phyloP scores from a whole-genome alignment of 1,140 invertebrate genomes.

The Homalodisca vitripennis region DNA sequence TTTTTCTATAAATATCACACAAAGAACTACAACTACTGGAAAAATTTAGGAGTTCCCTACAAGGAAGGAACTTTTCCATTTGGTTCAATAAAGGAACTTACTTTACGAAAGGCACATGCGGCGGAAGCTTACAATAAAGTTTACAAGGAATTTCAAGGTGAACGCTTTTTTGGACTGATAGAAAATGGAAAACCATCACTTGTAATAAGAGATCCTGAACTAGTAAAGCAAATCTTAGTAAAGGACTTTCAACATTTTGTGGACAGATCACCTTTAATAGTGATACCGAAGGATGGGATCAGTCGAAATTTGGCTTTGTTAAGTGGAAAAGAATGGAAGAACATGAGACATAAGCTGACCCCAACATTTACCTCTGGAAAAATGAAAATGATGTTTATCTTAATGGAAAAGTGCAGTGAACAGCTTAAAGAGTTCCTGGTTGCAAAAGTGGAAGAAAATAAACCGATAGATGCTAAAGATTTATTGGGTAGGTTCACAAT shows the following conservation, averaged over 20 bases:
- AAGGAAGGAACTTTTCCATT: slow-evolving; percentile 44
- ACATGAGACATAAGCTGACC: slow-evolving; percentile 57
- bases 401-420: slow-evolving; percentile 40
- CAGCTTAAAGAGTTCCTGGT: slow-evolving; percentile 32
- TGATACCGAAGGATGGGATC: slow-evolving; percentile 52
- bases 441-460: slow-evolving; percentile 44
- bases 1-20: slow-evolving; percentile 39
- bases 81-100: slow-evolving; percentile 41
- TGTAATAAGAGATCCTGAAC: slow-evolving; percentile 43
- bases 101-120: slow-evolving; percentile 35
- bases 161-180: slow-evolving; percentile 21
- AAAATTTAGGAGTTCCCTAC: slow-evolving; percentile 46
- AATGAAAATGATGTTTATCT: slow-evolving; percentile 50
- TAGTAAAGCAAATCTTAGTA: slow-evolving; percentile 53
- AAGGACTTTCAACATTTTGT: slow-evolving; percentile 56
- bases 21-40: slow-evolving; percentile 48
- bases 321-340: slow-evolving; percentile 56
- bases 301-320: slow-evolving; percentile 52
- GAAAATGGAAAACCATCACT: not conserved
- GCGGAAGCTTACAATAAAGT: slow-evolving; percentile 8
- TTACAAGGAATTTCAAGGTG: slow-evolving; percentile 3
- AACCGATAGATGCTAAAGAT: slow-evolving; percentile 52
- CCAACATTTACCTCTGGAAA: slow-evolving; percentile 62
- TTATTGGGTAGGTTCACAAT: slow-evolving; percentile 52
- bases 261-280: slow-evolving; percentile 47